Conservation (phyloP, 2,888 invertebrate species). For the Branchellion lobata region DNA sequence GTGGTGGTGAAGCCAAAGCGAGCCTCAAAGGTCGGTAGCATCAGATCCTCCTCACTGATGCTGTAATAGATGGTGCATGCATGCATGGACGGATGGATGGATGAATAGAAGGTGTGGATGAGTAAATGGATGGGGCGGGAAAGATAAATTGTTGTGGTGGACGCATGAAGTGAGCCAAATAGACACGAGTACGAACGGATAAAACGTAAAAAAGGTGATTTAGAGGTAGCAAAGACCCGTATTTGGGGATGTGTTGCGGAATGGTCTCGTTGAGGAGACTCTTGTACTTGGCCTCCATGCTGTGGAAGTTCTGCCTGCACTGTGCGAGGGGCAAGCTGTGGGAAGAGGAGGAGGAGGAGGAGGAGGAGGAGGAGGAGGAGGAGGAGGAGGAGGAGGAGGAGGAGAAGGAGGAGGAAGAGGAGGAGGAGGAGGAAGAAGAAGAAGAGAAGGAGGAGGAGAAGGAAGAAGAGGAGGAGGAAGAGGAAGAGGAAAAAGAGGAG, state of each 20-base stretch:
- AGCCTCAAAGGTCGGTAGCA: conserved; percentile 72
- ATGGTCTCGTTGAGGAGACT: conserved; percentile 70
- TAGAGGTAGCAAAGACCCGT: too few species aligned
- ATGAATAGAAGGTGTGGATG: background rate
- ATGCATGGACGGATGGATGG: background rate
- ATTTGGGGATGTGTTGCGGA: conserved; percentile 61
- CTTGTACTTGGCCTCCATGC: conserved; percentile 84
- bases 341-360: conserved; percentile 59
- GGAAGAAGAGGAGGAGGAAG: background rate
- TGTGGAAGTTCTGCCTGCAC: conserved; percentile 28
- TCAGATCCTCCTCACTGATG: conserved; percentile 57
- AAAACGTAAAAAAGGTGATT: too few species aligned
- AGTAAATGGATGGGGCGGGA: background rate
- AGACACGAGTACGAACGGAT: too few species aligned
- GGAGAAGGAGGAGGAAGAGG: conserved; percentile 4
- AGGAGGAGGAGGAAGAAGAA: background rate
- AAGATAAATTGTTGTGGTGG: background rate
- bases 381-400: conserved; percentile 7
- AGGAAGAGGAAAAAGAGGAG: background rate
- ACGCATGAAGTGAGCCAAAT: too few species aligned
- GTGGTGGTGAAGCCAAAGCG: conserved; percentile 79
- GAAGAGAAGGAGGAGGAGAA: background rate
- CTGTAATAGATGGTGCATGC: conserved; percentile 52
- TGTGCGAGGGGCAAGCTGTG: conserved; percentile 17
- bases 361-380: background rate